phyloP scores from a whole-genome alignment of 1,140 invertebrate genomes.

The Neotoxoptera formosana region DNA sequence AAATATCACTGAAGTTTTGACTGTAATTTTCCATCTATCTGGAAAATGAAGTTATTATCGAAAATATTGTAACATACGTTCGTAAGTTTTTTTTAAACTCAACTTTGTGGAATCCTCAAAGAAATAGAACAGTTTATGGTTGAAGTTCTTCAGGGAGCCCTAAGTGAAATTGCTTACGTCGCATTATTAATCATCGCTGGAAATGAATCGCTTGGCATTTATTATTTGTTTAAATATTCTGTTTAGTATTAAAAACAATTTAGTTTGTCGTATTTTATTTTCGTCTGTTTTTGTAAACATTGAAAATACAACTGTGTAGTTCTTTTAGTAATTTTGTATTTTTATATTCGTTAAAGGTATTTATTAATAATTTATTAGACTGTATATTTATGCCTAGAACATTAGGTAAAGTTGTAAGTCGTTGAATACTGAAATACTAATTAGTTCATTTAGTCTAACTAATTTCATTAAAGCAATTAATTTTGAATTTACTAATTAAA shows the following conservation, averaged over 20 bases:
- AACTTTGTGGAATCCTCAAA: background rate
- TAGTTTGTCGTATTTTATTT: background rate
- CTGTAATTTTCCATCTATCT: background rate
- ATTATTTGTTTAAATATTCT: background rate
- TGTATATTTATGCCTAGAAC: background rate
- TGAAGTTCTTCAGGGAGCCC: background rate
- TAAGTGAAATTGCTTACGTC: background rate
- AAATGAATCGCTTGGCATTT: background rate
- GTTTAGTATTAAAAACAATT: background rate
- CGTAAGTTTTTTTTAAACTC: background rate
- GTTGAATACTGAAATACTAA: background rate
- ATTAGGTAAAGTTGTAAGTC: background rate
- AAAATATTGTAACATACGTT: background rate
- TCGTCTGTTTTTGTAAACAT: background rate
- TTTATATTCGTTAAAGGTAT: background rate
- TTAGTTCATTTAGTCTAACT: too few relatives aligned
- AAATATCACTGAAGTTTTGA: background rate
- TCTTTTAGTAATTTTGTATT: background rate
- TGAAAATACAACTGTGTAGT: background rate
- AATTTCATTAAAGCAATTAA: too few relatives aligned
- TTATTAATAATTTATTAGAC: background rate
- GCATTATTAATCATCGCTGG: background rate
- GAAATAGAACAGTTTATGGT: background rate
- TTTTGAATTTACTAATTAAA: background rate
- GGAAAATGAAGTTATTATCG: background rate